These are phyloP conservation scores for Pyxicephalus adspersus DNA, from an alignment of 2,113 vertebrate genomes.

Conservation along the genomic window DNA sequence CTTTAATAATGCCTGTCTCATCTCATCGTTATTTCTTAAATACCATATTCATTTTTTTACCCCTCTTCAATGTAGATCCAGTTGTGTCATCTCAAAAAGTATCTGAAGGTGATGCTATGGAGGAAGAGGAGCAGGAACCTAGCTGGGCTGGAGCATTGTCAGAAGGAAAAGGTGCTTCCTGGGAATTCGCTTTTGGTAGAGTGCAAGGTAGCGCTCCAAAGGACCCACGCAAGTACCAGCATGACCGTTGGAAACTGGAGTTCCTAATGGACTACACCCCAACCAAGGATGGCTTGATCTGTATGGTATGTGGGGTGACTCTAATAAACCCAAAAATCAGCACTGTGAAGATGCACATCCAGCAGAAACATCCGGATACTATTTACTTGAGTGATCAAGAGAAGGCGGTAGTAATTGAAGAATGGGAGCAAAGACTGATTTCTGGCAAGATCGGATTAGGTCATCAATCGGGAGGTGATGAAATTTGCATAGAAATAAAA, in stretches of 20 bases:
- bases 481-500: constrained; percentile 51
- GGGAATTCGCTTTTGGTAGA: constrained; percentile 47
- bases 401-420: constrained; percentile 79
- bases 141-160: neutral
- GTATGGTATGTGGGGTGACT: constrained; percentile 83
- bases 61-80: neutral
- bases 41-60: neutral
- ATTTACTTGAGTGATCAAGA: constrained; percentile 70
- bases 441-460: constrained; percentile 56
- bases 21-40: too few relatives aligned
- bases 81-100: neutral
- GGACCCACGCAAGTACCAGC: constrained; percentile 66
- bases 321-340: constrained; percentile 80
- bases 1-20: too few relatives aligned
- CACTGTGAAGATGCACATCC: constrained; percentile 85
- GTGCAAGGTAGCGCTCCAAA: constrained; percentile 63
- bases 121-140: constrained; percentile 16
- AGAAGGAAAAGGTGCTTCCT: constrained; percentile 19
- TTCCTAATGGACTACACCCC: constrained; percentile 78
- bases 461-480: constrained; percentile 1
- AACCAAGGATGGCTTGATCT: constrained; percentile 70
- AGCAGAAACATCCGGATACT: constrained; percentile 83
- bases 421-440: constrained; percentile 80
- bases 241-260: constrained; percentile 77
- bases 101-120: neutral